These are phyloP conservation scores for Babylonia areolata DNA, from an alignment of 1,140 invertebrate species.

Conservation along the genomic window DNA sequence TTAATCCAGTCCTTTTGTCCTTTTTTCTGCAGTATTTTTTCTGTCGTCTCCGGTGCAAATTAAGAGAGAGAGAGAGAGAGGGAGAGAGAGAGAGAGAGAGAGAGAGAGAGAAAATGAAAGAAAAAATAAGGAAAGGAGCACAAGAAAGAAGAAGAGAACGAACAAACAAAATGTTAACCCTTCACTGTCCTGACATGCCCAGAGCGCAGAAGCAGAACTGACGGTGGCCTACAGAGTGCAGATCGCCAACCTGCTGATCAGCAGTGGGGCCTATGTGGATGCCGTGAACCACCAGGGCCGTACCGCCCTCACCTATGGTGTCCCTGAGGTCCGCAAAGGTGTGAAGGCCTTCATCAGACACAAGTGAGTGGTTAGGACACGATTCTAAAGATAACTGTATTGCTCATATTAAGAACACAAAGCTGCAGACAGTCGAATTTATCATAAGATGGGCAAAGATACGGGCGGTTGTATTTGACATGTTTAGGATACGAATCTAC, in stretches of 20 bases:
- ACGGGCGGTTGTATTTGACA: too few species aligned
- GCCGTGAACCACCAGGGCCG: constrained; percentile 42
- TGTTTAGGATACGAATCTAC: too few species aligned
- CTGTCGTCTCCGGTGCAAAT: too few species aligned
- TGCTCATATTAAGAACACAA: too few species aligned
- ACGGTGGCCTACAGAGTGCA: background rate
- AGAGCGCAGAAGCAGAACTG: background rate
- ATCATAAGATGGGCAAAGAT: too few species aligned
- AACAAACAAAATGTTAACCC: too few species aligned
- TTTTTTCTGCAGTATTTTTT: too few species aligned
- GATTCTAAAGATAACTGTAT: too few species aligned
- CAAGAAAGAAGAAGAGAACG: background rate
- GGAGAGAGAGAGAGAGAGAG: constrained; percentile 13
- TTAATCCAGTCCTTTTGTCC: too few species aligned
- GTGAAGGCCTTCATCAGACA: background rate
- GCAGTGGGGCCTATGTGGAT: constrained; percentile 41
- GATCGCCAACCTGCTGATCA: constrained; percentile 49
- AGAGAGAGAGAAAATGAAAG: background rate
- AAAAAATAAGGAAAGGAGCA: background rate
- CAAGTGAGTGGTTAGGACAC: too few species aligned
- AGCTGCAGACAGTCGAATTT: too few species aligned
- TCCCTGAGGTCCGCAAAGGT: background rate
- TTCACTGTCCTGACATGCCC: background rate
- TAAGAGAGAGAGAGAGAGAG: constrained; percentile 10
- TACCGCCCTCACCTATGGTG: constrained; percentile 40